Evolutionary conservation across 2,113 vertebrate species (phyloP).

Genomic region (Anser cygnoides): DNA sequence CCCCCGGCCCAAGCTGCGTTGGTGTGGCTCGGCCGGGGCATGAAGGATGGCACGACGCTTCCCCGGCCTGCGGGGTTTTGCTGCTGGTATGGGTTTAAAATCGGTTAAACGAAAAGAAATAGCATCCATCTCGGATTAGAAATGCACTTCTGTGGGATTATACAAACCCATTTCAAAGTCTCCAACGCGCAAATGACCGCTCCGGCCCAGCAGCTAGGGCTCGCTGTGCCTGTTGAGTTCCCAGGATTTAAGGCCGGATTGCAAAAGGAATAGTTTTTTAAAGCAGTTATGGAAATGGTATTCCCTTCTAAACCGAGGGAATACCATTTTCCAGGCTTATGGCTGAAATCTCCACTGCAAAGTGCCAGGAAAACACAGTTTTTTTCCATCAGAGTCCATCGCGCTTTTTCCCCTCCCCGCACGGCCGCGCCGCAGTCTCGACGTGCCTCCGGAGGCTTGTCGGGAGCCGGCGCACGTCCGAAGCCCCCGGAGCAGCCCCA

Average conservation of each 20-base stretch:
- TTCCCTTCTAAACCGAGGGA: constrained; percentile 51
- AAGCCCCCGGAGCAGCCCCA: not conserved
- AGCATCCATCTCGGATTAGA: not conserved
- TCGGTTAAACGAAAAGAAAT: not conserved
- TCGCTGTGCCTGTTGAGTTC: not conserved
- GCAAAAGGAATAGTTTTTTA: not conserved
- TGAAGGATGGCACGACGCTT: not conserved
- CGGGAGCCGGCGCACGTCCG: not conserved
- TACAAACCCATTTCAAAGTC: not conserved
- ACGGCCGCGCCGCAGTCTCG: not conserved
- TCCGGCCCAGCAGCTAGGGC: not conserved
- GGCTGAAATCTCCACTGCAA: not conserved
- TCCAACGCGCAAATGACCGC: not conserved
- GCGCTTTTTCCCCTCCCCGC: not conserved
- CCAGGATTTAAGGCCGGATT: not conserved
- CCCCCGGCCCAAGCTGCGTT: not conserved
- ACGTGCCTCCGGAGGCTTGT: not conserved
- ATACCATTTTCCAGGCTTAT: constrained; percentile 48
- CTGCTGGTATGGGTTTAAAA: not conserved
- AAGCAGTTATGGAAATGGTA: constrained; percentile 48
- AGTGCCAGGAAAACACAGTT: constrained; percentile 32
- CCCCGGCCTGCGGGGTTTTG: not conserved
- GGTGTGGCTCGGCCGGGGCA: no score
- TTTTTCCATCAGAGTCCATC: constrained; percentile 11
- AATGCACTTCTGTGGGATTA: not conserved